These are phyloP conservation scores for Spodoptera exigua DNA, from an alignment of 2,888 invertebrate genomes.

Conservation along the genomic window DNA sequence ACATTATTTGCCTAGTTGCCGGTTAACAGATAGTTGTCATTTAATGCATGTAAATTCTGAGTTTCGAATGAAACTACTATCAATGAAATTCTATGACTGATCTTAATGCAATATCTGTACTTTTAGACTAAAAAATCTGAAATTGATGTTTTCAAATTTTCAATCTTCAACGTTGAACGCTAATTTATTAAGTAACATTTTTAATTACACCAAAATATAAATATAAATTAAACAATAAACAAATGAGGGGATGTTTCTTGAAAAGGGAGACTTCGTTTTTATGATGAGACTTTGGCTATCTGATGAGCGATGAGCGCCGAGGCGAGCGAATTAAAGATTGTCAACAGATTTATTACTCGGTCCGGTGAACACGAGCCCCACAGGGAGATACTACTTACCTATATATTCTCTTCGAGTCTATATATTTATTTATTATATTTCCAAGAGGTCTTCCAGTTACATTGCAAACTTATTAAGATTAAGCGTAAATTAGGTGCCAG, in stretches of 20 bases:
- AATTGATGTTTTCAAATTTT: constrained; percentile 5
- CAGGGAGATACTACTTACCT: constrained; percentile 70
- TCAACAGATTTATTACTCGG: constrained; percentile 88
- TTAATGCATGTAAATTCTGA: constrained; percentile 41
- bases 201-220: constrained; percentile 41
- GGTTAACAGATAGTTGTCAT: constrained; percentile 60
- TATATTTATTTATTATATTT: constrained; percentile 38
- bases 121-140: not conserved
- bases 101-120: no score
- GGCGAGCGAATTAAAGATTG: constrained; percentile 86
- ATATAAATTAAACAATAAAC: constrained; percentile 57
- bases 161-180: constrained; percentile 23
- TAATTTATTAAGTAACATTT: constrained; percentile 46
- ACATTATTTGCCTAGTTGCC: constrained; percentile 64
- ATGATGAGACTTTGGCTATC: constrained; percentile 70
- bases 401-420: constrained; percentile 61
- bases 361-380: constrained; percentile 79
- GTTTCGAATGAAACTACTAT: constrained; percentile 25
- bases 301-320: constrained; percentile 59
- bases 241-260: constrained; percentile 66
- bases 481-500: not conserved
- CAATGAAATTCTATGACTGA: no score
- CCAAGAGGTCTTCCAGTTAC: constrained; percentile 29
- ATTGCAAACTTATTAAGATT: not conserved
- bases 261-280: constrained; percentile 70